Evolutionary conservation across 2,113 vertebrate species (phyloP).

Genomic region (Platichthys flesus): DNA sequence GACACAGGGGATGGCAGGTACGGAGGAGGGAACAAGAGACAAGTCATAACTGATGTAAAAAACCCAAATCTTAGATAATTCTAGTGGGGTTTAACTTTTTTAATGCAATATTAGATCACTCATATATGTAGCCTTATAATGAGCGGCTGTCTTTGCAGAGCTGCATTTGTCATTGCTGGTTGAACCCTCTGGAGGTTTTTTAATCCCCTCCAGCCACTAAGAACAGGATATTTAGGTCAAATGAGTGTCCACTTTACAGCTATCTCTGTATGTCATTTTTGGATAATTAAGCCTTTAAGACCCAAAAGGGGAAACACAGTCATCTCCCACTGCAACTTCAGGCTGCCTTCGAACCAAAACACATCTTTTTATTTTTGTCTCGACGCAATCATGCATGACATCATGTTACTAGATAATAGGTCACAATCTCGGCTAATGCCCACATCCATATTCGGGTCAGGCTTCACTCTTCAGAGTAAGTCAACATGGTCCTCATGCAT

Average conservation of each 20-base stretch:
- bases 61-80: neutral
- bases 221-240: constrained; percentile 40
- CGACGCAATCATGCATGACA: constrained; percentile 46
- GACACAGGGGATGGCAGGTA: too few relatives aligned
- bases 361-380: constrained; percentile 13
- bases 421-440: constrained; percentile 51
- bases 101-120: neutral
- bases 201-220: constrained; percentile 14
- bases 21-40: neutral
- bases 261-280: constrained; percentile 23
- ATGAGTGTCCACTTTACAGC: constrained; percentile 51
- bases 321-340: constrained; percentile 16
- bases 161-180: constrained; percentile 16
- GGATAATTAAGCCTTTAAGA: constrained; percentile 50
- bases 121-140: neutral
- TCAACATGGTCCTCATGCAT: constrained; percentile 57
- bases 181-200: constrained; percentile 16
- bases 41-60: neutral
- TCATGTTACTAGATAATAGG: constrained; percentile 48
- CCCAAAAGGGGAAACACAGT: constrained; percentile 3
- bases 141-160: neutral
- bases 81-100: neutral
- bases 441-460: constrained; percentile 70
- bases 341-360: constrained; percentile 5
- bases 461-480: constrained; percentile 53